Evolutionary conservation across 2,113 vertebrate genomes (phyloP), one percentile per base, ranked within the genome.

Genomic region (Trematomus loennbergii): DNA sequence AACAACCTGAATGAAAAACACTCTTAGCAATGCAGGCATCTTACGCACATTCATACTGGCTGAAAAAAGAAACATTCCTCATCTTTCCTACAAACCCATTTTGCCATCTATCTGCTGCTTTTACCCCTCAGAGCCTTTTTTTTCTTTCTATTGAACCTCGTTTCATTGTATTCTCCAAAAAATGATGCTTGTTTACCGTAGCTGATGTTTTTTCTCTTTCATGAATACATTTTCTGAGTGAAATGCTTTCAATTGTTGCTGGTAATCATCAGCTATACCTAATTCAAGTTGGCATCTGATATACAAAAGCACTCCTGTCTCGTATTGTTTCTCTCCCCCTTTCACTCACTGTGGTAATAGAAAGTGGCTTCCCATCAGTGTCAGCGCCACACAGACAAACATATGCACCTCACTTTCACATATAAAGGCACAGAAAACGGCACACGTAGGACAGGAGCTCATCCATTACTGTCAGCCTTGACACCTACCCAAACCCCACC

Each of bases 271-370:
- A 20, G 29, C 72, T 57, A 40, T 40, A n/a, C 63, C 61, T 87
- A 67, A 88, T 76, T 67, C 80, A 78, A 83, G 68, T 53, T 81
- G 85, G 72, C 86, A 81, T 79, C 67, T 86, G 80, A 84, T 85
- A 87, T 58, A 79, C 67, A 72, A 72, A 64, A 72, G 73, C 54
- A 62, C 54, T 68, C 63, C 73, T 61, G 87, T 81, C 83, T 68
- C 54, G 64, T 74, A 71, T 67, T 9, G 75, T 75, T 84, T 70
- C 48, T 52, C 33, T 83, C n/a, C 8, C 17, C 7, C 36, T 68
- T 62, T 68, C 72, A 54, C 46, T 82, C 74, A 43, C 64, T 36
- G 10, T 12, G 17, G 62, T 84, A 86, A 89, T 82, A 60, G 45
- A 79, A 75, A 68, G 87, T 81, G 81, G 74, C 88, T 78, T 74